phyloP scores from a whole-genome alignment of 1,140 invertebrate species.

The Papilio xuthus region DNA sequence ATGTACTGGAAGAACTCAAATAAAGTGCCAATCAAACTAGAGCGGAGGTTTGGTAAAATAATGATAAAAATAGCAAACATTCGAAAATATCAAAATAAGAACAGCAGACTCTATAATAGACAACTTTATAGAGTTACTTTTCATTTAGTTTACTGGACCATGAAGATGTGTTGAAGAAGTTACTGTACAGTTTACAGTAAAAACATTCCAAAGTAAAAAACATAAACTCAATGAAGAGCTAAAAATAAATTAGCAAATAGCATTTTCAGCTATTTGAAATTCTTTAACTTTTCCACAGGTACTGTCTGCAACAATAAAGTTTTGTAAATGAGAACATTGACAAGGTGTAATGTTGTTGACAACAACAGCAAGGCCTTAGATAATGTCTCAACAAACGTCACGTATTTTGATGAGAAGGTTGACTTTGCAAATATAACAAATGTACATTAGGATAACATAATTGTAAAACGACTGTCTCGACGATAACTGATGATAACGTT shows the following conservation, averaged over 20 bases:
- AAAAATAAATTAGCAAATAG: neutral
- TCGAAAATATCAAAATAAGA: no score
- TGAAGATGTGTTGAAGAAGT: no score
- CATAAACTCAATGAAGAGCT: no score
- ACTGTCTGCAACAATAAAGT: neutral
- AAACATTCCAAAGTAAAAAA: no score
- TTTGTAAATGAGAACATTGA: neutral
- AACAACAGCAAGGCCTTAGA: neutral
- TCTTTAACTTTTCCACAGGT: neutral
- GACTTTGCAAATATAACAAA: constrained; percentile 37
- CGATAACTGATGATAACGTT: constrained; percentile 32
- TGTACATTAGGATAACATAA: constrained; percentile 35
- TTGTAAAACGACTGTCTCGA: constrained; percentile 31
- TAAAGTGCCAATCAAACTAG: no score
- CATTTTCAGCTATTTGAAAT: neutral
- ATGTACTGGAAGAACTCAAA: no score
- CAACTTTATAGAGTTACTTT: no score
- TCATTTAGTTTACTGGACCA: no score
- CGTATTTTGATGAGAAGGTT: constrained; percentile 25
- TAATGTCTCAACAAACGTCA: constrained; percentile 27
- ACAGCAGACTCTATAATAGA: no score
- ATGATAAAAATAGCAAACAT: no score
- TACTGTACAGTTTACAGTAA: no score
- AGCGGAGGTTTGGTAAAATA: no score
- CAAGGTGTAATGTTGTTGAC: neutral